phyloP scores from a whole-genome alignment of 2,797 vertebrate genomes.

The Botia almorhae region DNA sequence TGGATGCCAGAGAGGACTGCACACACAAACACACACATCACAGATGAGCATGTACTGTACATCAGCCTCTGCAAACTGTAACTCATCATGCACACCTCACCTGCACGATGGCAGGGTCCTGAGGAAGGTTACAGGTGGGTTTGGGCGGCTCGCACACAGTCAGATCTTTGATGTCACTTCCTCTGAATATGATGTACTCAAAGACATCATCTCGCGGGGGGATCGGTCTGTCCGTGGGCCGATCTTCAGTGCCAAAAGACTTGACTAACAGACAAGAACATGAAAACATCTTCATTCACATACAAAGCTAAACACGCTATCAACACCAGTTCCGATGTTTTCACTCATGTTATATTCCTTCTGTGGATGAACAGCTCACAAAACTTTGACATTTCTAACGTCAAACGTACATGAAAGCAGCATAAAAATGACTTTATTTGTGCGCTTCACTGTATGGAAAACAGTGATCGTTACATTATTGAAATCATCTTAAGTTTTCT shows the following conservation, averaged over 20 bases:
- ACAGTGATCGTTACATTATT: too few relatives aligned
- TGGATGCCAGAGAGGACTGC: slow-evolving; percentile 91
- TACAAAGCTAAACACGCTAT: neutral
- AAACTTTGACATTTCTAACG: too few relatives aligned
- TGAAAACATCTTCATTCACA: neutral
- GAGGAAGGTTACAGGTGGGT: slow-evolving; percentile 89
- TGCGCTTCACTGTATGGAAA: too few relatives aligned
- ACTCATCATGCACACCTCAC: slow-evolving; percentile 66
- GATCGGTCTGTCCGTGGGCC: slow-evolving; percentile 95
- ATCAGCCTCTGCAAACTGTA: neutral
- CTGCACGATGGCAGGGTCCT: slow-evolving; percentile 98
- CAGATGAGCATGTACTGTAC: neutral
- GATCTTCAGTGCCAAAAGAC: slow-evolving; percentile 96
- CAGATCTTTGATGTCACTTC: slow-evolving; percentile 98
- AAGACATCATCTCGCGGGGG: slow-evolving; percentile 97
- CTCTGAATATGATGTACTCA: slow-evolving; percentile 97
- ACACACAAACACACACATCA: slow-evolving; percentile 3
- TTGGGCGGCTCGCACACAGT: slow-evolving; percentile 98
- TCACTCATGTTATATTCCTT: too few relatives aligned
- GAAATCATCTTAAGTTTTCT: too few relatives aligned
- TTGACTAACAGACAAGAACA: slow-evolving; percentile 80
- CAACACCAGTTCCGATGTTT: too few relatives aligned
- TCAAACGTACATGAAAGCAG: too few relatives aligned
- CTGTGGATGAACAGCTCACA: too few relatives aligned
- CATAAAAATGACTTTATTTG: too few relatives aligned